Conservation (phyloP, 2,888 invertebrate genomes). For the Coelopa pilipes region DNA sequence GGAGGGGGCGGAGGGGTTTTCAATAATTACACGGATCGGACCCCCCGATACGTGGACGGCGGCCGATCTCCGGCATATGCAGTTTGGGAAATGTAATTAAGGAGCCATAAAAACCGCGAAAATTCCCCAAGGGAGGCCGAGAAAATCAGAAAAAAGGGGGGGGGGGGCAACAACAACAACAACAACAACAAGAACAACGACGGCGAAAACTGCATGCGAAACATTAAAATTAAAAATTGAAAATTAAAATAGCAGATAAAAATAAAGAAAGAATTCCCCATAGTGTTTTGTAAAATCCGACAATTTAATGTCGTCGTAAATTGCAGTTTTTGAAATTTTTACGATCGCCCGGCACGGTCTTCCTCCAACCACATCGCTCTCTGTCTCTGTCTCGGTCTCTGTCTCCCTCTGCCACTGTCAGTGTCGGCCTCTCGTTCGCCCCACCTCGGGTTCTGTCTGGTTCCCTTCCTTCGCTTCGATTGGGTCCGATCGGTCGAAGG, state of each 20-base stretch:
- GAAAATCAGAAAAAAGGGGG: too few relatives aligned
- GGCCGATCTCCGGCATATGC: neutral
- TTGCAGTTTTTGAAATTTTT: constrained; percentile 28
- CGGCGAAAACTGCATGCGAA: too few relatives aligned
- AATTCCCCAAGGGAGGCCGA: too few relatives aligned
- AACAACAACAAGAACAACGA: too few relatives aligned
- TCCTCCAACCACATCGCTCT: neutral
- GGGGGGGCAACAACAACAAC: too few relatives aligned
- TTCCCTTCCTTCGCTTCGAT: too few relatives aligned
- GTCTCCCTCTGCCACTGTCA: too few relatives aligned
- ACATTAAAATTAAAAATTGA: neutral
- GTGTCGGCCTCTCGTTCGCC: too few relatives aligned
- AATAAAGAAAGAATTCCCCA: neutral
- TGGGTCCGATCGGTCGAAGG: too few relatives aligned
- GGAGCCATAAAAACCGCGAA: constrained; percentile 25
- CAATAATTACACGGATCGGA: constrained; percentile 9
- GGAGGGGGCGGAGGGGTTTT: neutral
- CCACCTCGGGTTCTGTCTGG: too few relatives aligned
- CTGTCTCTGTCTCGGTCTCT: too few relatives aligned
- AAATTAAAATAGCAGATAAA: too few relatives aligned
- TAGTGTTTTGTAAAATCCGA: constrained; percentile 32
- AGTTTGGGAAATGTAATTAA: constrained; percentile 23
- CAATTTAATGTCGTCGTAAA: constrained; percentile 37
- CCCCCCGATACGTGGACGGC: neutral
- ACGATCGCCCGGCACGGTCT: constrained; percentile 23